phyloP scores from a whole-genome alignment of 2,113 vertebrate species.

The Rhinopomastus cyanomelas region DNA sequence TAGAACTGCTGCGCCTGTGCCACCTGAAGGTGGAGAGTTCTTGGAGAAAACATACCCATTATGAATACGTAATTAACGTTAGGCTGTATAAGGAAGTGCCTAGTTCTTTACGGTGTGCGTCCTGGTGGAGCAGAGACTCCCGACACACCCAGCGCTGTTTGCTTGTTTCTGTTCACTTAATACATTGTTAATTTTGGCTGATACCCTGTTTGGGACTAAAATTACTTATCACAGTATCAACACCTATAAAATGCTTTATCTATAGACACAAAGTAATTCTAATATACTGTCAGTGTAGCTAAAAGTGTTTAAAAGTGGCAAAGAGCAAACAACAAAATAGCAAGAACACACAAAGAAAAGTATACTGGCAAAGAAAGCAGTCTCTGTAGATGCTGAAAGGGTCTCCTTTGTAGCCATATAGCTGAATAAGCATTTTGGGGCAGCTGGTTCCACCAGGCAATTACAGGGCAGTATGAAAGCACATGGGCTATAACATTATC shows the following conservation, averaged over 20 bases:
- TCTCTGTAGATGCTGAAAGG: rapidly evolving
- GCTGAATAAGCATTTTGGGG: not conserved
- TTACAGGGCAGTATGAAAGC: not conserved
- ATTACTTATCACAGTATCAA: no score
- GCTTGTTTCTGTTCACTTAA: no score
- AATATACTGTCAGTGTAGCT: not conserved
- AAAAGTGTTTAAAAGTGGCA: not conserved
- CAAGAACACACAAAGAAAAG: not conserved
- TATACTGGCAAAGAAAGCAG: not conserved
- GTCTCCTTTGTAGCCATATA: not conserved
- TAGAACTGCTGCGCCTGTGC: no score
- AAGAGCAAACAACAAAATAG: not conserved
- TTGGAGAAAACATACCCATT: no score
- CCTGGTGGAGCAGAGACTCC: no score
- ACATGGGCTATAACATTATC: not conserved
- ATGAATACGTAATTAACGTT: no score
- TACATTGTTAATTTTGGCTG: no score
- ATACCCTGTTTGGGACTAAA: no score
- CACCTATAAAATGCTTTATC: not conserved
- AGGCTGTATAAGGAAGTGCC: no score
- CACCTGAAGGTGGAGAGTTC: no score
- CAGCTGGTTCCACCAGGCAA: not conserved
- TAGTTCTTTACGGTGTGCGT: no score
- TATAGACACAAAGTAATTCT: not conserved
- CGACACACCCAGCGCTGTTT: no score